Evolutionary conservation across 2,888 invertebrate genomes (phyloP).

Genomic region (Melanotus villosus): DNA sequence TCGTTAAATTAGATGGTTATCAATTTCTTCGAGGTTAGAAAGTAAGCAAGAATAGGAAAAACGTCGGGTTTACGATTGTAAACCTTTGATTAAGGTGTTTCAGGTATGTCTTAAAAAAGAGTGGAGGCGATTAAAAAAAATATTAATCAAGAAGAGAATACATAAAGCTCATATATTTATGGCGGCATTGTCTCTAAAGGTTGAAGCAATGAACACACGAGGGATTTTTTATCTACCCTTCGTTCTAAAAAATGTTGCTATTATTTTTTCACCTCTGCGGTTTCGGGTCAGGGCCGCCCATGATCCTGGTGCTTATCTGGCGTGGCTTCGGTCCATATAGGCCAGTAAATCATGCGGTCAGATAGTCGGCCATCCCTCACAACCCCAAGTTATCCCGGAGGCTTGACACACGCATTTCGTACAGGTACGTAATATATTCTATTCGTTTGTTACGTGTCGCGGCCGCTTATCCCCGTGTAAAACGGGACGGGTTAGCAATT

Average conservation of each 20-base stretch:
- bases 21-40: too few species aligned
- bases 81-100: too few species aligned
- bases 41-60: too few species aligned
- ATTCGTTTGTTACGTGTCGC: constrained; percentile 30
- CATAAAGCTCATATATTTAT: constrained; percentile 32
- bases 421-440: constrained; percentile 39
- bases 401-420: constrained; percentile 41
- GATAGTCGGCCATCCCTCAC: constrained; percentile 53
- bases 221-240: constrained; percentile 56
- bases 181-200: constrained; percentile 38
- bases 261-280: constrained; percentile 60
- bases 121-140: too few species aligned
- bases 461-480: constrained; percentile 31
- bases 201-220: constrained; percentile 51
- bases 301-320: constrained; percentile 62
- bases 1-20: too few species aligned
- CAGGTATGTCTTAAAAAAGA: too few species aligned
- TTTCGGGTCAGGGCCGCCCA: constrained; percentile 61
- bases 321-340: constrained; percentile 59
- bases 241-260: constrained; percentile 56
- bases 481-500: constrained; percentile 38
- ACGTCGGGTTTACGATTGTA: too few species aligned
- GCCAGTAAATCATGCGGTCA: constrained; percentile 64
- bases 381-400: constrained; percentile 43
- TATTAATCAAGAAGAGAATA: too few species aligned